Base-by-base conservation (phyloP, 2,888 invertebrate genomes). In the Pandemis heparana region DNA sequence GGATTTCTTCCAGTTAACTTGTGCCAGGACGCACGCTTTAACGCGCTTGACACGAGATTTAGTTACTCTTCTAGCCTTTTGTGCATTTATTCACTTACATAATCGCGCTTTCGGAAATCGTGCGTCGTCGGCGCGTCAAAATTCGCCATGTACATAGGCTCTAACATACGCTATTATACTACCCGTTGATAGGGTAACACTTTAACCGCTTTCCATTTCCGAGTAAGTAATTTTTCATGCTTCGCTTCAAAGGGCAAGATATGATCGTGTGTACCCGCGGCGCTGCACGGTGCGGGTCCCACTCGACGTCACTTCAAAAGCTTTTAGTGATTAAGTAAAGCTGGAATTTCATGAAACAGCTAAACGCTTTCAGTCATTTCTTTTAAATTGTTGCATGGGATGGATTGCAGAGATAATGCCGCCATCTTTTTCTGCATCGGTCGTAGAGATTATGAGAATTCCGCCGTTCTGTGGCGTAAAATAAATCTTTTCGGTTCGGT, bases 281-380 rank as follows among this genome's bases (percentile, higher is more conserved):
- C 53, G 18, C 53, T 51, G 2, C 53, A n/a, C 16, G 18, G 53
- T 18, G n/a, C 48, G 48, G 66, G 12, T 2, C 56, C 39, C 39
- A 9, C 56, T 59, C 56, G 41, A 14, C 67, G 56, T 16, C 56
- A 67, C 67, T 67, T 67, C 56, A 59, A 56, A 62, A 53, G 62
- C 70, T 70, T 62, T 70, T 62, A 70, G 70, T 53, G 70, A 70
- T 70, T 62, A 62, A 70, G 60, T 61, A 68, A 68, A 48, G 60
- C 68, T 59, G 59, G 39, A 18, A 18, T 39, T 68, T 48, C 41
- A 67, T 60, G 59, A 68, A 68, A 43, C 67, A 32, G 41, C 53
- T 16, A 9, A 41, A 14, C 60, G 60, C 60, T 68, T 61, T 16
- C 38, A 60, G 60, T 68, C 46, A 60, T 60, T 68, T 61, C 46